Evolutionary conservation across 2,797 vertebrate genomes (phyloP), one percentile per base, ranked within the genome.

Genomic region (Xenentodon cancila): DNA sequence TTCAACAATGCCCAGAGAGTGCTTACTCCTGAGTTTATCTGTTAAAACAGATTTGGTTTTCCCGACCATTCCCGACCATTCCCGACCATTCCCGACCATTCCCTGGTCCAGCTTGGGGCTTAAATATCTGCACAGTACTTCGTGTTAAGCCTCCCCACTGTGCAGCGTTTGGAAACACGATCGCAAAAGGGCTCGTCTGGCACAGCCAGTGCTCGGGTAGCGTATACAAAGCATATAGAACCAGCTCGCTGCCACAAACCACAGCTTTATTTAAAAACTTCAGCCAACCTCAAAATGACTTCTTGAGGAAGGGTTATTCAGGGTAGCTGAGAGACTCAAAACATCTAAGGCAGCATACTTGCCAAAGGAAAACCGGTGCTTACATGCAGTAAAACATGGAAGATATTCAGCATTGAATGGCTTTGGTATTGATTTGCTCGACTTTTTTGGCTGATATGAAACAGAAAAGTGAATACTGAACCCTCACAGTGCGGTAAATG

Each of bases 231-330:
- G 59, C 79, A 54, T 87, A 84, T 77, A 75, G 71, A 78, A 56
- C 59, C 68, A 67, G 68, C 61, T 53, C 12, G 66, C 30, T 53
- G 56, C 84, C 82, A 76, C 82, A 84, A 79, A 69, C 82, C 82
- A 49, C 85, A 80, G 77, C 59, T 80, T 78, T 81, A 75, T 89
- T 88, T 88, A 82, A 88, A 86, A 81, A 64, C 51, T 54, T 30
- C 34, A 59, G 42, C 58, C 70, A 69, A 76, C 84, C 85, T 86
- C 73, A 63, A 72, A 59, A 80, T 59, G 77, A 84, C 75, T 85
- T 54, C 65, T 51, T 54, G 60, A 82, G 56, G 67, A 25, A 64
- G 81, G 72, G 77, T 84, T 77, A 80, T 80, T 79, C 65, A 16
- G 65, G 85, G 84, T 85, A 64, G 76, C 47, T 53, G 65, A 61